These are phyloP conservation scores for Torymus texanus DNA, from an alignment of 2,888 invertebrate genomes.

Conservation along the genomic window DNA sequence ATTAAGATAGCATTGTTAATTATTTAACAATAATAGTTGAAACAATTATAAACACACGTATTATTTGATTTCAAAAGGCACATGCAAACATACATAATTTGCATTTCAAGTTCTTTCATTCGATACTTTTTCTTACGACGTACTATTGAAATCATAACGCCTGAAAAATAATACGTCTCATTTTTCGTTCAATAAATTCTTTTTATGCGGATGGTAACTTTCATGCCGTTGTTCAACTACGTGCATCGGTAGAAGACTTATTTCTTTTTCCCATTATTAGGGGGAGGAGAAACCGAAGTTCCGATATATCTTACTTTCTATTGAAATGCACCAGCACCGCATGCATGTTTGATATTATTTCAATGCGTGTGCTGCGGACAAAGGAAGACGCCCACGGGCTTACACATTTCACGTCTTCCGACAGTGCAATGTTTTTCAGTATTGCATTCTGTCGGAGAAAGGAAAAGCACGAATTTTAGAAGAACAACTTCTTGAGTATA, in stretches of 20 bases:
- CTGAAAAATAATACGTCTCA: no score
- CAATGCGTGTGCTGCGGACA: slow-evolving; percentile 9
- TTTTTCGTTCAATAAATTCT: background rate
- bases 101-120: no score
- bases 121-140: no score
- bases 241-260: background rate
- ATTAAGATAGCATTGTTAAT: no score
- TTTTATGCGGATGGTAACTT: background rate
- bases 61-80: no score
- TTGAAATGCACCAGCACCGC: background rate
- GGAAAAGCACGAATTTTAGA: background rate
- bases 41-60: no score
- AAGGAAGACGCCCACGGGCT: slow-evolving; percentile 31
- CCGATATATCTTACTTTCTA: slow-evolving; percentile 15
- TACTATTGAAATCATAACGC: no score
- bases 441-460: background rate
- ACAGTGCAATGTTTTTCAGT: slow-evolving; percentile 20
- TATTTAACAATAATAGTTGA: no score
- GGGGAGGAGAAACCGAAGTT: slow-evolving; percentile 12
- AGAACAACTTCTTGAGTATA: background rate
- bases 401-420: background rate
- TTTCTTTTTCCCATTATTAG: slow-evolving; percentile 21
- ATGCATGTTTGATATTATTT: slow-evolving; percentile 29
- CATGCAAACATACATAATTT: no score
- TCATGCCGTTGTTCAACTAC: background rate